Evolutionary conservation across 2,888 invertebrate genomes (phyloP).

Genomic region (Platynereis dumerilii): DNA sequence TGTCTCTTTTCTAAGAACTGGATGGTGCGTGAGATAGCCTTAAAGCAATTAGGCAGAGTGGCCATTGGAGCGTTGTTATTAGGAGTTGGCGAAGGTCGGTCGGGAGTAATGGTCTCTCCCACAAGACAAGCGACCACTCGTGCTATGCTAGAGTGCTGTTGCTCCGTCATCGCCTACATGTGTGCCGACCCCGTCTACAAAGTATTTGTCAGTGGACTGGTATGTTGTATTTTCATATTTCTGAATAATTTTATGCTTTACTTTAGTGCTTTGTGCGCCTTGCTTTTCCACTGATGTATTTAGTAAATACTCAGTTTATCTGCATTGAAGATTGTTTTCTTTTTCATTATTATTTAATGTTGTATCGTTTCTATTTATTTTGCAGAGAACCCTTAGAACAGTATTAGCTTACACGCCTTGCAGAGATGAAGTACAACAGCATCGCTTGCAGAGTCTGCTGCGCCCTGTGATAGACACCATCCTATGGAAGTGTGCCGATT

Average conservation of each 20-base stretch:
- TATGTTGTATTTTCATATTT: slow-evolving; percentile 43
- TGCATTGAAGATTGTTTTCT: no score
- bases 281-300: no score
- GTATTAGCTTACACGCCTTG: slow-evolving; percentile 57
- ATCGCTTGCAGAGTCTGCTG: slow-evolving; percentile 54
- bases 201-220: slow-evolving; percentile 64
- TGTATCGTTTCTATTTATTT: slow-evolving; percentile 4
- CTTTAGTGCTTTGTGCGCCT: no score
- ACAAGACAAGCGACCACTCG: slow-evolving; percentile 44
- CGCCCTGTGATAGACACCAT: slow-evolving; percentile 62
- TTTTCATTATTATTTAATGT: no score
- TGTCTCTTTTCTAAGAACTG: slow-evolving; percentile 64
- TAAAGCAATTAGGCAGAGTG: slow-evolving; percentile 56
- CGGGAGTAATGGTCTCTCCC: slow-evolving; percentile 46
- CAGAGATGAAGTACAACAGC: slow-evolving; percentile 48
- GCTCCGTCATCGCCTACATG: slow-evolving; percentile 61
- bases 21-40: slow-evolving; percentile 60
- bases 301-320: no score
- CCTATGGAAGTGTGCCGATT: slow-evolving; percentile 64
- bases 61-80: slow-evolving; percentile 50
- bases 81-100: slow-evolving; percentile 50
- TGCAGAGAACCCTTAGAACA: slow-evolving; percentile 54
- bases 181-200: slow-evolving; percentile 65
- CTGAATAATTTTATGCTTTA: no score
- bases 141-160: slow-evolving; percentile 57